Evolutionary conservation across 2,888 invertebrate genomes (phyloP).

Genomic region (Lochmaea capreae): DNA sequence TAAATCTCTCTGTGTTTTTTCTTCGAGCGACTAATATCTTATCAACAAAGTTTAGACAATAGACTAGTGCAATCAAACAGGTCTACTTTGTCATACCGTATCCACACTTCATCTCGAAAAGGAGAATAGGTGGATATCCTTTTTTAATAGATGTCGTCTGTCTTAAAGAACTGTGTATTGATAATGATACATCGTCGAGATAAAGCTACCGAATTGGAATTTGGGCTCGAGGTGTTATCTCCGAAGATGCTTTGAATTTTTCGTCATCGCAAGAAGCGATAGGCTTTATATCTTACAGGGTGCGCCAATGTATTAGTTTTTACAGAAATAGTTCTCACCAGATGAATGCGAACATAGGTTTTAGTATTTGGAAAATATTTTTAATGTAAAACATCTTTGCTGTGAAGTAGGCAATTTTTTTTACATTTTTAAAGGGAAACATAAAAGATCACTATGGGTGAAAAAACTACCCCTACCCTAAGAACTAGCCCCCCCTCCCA

Average conservation of each 20-base stretch:
- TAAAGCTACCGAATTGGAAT: slow-evolving; percentile 55
- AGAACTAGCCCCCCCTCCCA: too few species aligned
- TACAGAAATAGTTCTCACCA: too few species aligned
- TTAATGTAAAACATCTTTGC: too few species aligned
- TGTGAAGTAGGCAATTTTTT: too few species aligned
- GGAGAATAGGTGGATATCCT: slow-evolving; percentile 43
- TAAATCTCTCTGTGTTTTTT: not conserved
- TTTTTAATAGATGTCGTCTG: slow-evolving; percentile 61
- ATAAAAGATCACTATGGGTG: too few species aligned
- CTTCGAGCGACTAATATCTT: slow-evolving; percentile 46
- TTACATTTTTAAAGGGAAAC: too few species aligned
- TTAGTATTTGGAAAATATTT: too few species aligned
- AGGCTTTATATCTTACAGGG: not conserved
- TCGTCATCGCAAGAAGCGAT: slow-evolving; percentile 11
- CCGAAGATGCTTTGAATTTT: slow-evolving; percentile 44
- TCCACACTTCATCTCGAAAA: slow-evolving; percentile 40
- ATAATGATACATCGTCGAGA: slow-evolving; percentile 56
- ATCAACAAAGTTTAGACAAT: slow-evolving; percentile 53
- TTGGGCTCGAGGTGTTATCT: slow-evolving; percentile 48
- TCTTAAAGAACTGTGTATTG: slow-evolving; percentile 56
- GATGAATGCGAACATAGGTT: too few species aligned
- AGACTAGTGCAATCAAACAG: slow-evolving; percentile 56
- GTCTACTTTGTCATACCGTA: slow-evolving; percentile 54
- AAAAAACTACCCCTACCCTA: too few species aligned
- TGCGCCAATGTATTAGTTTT: not conserved